Evolutionary conservation across 2,888 invertebrate species (phyloP).

Genomic region (Belgica antarctica): DNA sequence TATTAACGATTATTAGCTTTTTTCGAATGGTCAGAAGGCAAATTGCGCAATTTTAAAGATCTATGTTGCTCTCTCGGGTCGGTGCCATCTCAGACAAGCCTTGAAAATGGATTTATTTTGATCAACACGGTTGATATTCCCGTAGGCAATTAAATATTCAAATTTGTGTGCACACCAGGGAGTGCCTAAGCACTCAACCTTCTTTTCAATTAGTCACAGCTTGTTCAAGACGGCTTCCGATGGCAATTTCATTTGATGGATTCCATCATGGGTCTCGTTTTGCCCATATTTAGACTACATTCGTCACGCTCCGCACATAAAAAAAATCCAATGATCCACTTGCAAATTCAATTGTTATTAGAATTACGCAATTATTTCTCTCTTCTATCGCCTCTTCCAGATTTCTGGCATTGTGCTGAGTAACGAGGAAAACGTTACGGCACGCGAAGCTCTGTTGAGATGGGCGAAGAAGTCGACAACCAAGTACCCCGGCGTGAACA

Average conservation of each 20-base stretch:
- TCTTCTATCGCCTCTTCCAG: conserved; percentile 59
- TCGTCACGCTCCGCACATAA: conserved; percentile 31
- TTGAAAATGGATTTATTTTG: too few relatives aligned
- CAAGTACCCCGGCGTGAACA: conserved; percentile 95
- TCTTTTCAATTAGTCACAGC: neutral
- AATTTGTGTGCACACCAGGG: neutral
- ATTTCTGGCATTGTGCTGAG: conserved; percentile 97
- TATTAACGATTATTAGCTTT: neutral
- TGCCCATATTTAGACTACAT: neutral
- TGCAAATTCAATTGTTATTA: conserved; percentile 2
- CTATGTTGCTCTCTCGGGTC: too few relatives aligned
- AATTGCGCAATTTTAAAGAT: too few relatives aligned
- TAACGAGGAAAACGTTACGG: conserved; percentile 89
- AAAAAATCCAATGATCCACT: conserved; percentile 26
- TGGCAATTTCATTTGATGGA: neutral
- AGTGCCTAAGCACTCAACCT: neutral
- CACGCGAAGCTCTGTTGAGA: conserved; percentile 90
- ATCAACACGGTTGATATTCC: too few relatives aligned
- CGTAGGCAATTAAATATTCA: too few relatives aligned
- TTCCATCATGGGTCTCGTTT: neutral
- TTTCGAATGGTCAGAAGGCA: neutral
- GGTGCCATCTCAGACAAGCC: too few relatives aligned
- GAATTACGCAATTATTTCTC: neutral
- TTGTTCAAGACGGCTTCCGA: too few relatives aligned
- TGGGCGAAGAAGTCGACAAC: conserved; percentile 97